Percentiles rank a stretch among this genome's conserved stretches.
Evolutionary conservation across 2,113 vertebrate genomes (phyloP).

Genomic region (Sapayoa aenigma): DNA sequence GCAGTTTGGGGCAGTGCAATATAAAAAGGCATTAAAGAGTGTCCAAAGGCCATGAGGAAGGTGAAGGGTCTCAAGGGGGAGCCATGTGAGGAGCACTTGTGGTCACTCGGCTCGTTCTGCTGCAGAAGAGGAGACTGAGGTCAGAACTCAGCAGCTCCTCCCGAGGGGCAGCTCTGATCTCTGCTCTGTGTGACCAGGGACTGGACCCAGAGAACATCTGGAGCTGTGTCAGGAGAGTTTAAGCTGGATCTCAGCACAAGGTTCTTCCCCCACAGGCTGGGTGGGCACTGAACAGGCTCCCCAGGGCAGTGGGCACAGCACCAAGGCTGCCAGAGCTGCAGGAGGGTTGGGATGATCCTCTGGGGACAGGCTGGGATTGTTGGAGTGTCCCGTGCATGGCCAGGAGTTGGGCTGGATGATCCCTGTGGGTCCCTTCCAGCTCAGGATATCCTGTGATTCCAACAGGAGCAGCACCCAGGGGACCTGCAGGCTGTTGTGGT

Average conservation of each 20-base stretch:
- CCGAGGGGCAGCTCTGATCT: neutral
- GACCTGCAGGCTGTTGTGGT: neutral
- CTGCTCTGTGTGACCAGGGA: neutral
- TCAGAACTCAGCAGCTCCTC: no score
- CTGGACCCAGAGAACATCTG: accelerated
- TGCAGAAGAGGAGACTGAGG: neutral
- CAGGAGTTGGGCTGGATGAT: no score
- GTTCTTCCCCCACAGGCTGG: neutral
- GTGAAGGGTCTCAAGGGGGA: neutral
- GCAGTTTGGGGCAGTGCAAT: neutral
- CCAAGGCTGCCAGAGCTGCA: neutral
- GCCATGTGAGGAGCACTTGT: neutral
- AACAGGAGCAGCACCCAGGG: neutral
- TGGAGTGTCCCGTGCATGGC: neutral
- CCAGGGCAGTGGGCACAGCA: neutral
- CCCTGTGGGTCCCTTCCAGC: accelerated
- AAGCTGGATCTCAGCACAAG: neutral
- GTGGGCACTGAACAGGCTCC: neutral
- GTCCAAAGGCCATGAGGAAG: neutral
- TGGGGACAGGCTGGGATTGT: neutral
- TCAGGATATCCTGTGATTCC: neutral
- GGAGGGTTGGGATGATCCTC: accelerated
- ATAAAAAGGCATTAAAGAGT: neutral
- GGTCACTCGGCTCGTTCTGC: neutral
- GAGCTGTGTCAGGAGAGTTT: neutral